phyloP scores from a whole-genome alignment of 2,888 invertebrate species.

The Listrodromus nycthemerus region DNA sequence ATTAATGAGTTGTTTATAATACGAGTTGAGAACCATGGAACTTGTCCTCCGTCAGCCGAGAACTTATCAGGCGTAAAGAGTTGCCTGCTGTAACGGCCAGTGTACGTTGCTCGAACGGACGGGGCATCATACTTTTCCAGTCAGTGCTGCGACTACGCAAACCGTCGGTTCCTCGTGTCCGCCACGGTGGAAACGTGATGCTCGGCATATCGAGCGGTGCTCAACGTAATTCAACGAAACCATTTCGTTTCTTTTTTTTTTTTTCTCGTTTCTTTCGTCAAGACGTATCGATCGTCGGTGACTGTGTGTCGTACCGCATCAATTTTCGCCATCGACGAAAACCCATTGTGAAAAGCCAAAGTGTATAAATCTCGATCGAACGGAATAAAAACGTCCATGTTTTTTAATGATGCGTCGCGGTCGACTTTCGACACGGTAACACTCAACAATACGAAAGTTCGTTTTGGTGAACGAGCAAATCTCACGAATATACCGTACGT shows the following conservation, averaged over 20 bases:
- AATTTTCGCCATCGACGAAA: constrained; percentile 27
- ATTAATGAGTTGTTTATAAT: background rate
- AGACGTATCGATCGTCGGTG: constrained; percentile 38
- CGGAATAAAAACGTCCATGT: background rate
- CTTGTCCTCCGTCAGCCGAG: background rate
- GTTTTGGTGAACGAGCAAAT: background rate
- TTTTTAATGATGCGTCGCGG: background rate
- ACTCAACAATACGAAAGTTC: background rate
- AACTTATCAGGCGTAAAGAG: constrained; percentile 18
- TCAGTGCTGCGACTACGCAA: constrained; percentile 35
- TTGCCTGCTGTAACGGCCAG: background rate
- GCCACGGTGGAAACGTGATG: constrained; percentile 25
- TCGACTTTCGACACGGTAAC: constrained; percentile 6
- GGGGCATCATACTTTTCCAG: constrained; percentile 8
- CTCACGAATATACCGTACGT: constrained; percentile 4
- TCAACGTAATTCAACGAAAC: constrained; percentile 39
- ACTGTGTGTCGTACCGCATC: constrained; percentile 3
- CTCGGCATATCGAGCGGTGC: constrained; percentile 31
- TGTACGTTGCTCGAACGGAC: background rate
- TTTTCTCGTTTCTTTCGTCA: background rate
- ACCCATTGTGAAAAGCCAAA: background rate
- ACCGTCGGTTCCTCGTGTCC: constrained; percentile 1
- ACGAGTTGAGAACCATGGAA: constrained; percentile 28
- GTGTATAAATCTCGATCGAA: background rate
- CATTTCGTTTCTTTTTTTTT: background rate